Evolutionary conservation across 23 tunicate genomes (phyloP).

Genomic region (Halocynthia aurantium): DNA sequence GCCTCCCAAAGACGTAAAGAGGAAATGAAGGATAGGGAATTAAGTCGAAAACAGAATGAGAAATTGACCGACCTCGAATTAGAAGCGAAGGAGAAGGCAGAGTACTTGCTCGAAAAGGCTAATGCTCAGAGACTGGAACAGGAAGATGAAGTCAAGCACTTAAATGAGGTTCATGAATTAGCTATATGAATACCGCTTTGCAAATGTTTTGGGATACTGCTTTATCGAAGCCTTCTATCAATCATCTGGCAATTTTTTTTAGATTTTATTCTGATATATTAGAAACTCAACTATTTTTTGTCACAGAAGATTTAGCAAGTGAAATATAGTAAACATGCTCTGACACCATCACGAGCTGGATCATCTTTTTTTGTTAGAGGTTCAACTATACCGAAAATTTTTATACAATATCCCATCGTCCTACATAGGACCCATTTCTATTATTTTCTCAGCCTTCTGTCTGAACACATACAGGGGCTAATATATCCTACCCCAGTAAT

Average conservation of each 20-base stretch:
- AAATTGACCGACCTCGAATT: slow-evolving; percentile 77
- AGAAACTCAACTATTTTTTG: no score
- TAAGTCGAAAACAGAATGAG: slow-evolving; percentile 68
- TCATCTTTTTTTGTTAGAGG: no score
- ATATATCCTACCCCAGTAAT: no score
- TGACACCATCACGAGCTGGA: no score
- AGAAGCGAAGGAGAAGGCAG: slow-evolving; percentile 93
- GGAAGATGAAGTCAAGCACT: slow-evolving; percentile 97
- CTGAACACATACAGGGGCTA: no score
- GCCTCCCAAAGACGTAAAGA: slow-evolving; percentile 85
- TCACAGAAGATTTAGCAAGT: no score
- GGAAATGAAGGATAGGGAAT: slow-evolving; percentile 73
- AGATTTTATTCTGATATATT: not conserved
- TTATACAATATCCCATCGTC: no score
- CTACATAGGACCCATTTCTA: no score
- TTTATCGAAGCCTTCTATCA: not conserved
- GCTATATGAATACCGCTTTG: slow-evolving; percentile 6
- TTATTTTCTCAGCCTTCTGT: no score
- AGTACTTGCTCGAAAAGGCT: slow-evolving; percentile 90
- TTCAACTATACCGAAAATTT: no score
- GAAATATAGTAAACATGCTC: no score
- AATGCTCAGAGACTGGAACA: slow-evolving; percentile 91
- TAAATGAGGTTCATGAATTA: slow-evolving; percentile 66
- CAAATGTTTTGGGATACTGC: not conserved
- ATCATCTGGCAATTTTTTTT: not conserved